Evolutionary conservation across 2,797 vertebrate genomes (phyloP).

Genomic region (Xyrichtys novacula): DNA sequence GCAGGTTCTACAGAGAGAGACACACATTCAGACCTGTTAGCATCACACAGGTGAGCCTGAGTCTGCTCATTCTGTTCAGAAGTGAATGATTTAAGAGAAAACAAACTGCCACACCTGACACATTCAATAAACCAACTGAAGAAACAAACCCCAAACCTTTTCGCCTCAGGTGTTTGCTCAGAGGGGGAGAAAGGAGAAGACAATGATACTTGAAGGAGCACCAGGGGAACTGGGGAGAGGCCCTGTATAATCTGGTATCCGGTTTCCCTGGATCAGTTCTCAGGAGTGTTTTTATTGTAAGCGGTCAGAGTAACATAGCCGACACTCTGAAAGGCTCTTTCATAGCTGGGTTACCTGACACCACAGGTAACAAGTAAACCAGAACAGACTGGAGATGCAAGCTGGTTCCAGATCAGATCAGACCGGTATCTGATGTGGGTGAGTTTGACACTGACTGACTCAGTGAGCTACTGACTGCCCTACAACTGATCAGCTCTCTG

Average conservation of each 20-base stretch:
- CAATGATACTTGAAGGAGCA: slow-evolving; percentile 34
- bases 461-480: slow-evolving; percentile 5
- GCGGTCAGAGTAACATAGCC: slow-evolving; percentile 67
- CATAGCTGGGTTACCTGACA: slow-evolving; percentile 60
- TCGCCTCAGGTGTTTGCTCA: slow-evolving; percentile 50
- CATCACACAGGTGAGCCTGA: slow-evolving; percentile 28
- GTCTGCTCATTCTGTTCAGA: slow-evolving; percentile 21
- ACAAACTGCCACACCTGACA: slow-evolving; percentile 44
- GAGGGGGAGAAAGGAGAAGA: slow-evolving; percentile 11
- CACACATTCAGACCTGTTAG: slow-evolving; percentile 32
- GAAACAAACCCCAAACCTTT: slow-evolving; percentile 32
- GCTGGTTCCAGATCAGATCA: slow-evolving; percentile 60
- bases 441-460: slow-evolving; percentile 32
- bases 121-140: slow-evolving; percentile 42
- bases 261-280: slow-evolving; percentile 59
- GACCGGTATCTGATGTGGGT: slow-evolving; percentile 26
- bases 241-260: slow-evolving; percentile 18
- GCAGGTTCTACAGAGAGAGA: slow-evolving; percentile 88
- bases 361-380: slow-evolving; percentile 9
- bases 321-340: slow-evolving; percentile 67
- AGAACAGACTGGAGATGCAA: not conserved
- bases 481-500: slow-evolving; percentile 13
- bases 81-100: not conserved
- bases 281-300: slow-evolving; percentile 61
- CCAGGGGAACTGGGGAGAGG: not conserved